Percentiles rank a stretch among this genome's conserved stretches.
Conservation (phyloP, 1,140 invertebrate genomes). For the Sminthurinus signatus region DNA sequence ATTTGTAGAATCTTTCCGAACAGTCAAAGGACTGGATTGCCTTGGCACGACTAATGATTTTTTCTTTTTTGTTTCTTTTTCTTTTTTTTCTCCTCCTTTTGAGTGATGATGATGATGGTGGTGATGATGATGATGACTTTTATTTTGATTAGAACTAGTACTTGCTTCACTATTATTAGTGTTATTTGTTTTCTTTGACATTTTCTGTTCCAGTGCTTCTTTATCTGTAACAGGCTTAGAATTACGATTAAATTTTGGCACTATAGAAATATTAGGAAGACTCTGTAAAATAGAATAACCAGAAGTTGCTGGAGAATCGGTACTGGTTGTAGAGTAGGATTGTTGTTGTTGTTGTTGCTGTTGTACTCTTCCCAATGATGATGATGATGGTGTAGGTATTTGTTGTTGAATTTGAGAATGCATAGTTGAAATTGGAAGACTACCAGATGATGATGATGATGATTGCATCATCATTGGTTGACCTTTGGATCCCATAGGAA, state of each 20-base stretch:
- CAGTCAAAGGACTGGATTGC: constrained; percentile 36
- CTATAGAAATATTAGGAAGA: constrained; percentile 40
- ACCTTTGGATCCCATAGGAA: no score
- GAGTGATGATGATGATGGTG: no score
- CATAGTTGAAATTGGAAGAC: constrained; percentile 19
- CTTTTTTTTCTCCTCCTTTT: constrained; percentile 22
- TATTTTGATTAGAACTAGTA: background rate
- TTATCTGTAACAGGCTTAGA: constrained; percentile 29
- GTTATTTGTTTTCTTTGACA: background rate
- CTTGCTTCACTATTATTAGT: background rate
- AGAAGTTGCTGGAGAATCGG: constrained; percentile 36
- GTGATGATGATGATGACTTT: no score
- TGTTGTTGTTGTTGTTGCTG: constrained; percentile 10
- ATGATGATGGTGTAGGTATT: constrained; percentile 3
- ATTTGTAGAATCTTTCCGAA: constrained; percentile 39
- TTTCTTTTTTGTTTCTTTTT: constrained; percentile 14
- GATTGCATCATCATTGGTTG: background rate
- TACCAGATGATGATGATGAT: background rate
- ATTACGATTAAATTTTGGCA: constrained; percentile 38
- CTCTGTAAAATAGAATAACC: constrained; percentile 24
- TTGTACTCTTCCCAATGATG: background rate
- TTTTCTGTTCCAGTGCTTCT: constrained; percentile 1
- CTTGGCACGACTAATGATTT: constrained; percentile 20
- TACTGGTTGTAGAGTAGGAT: no score
- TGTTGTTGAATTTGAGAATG: constrained; percentile 19